Conservation (phyloP, 2,888 invertebrate genomes). For the Pachydiplax longipennis region DNA sequence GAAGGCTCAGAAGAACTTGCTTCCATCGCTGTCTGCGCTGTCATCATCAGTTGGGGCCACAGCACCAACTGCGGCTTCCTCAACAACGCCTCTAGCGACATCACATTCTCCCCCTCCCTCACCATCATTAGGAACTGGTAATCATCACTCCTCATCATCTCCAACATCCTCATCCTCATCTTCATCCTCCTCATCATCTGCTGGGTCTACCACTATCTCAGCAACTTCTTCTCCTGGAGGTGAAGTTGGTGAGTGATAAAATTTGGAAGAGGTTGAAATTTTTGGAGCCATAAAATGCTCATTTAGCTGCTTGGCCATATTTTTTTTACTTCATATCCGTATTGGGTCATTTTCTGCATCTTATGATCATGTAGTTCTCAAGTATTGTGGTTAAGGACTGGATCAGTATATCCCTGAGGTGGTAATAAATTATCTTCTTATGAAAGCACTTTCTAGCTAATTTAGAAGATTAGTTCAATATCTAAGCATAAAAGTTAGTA, state of each 20-base stretch:
- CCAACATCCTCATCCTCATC: constrained; percentile 88
- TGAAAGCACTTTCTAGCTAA: no score
- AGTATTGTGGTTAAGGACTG: no score
- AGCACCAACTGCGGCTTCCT: neutral
- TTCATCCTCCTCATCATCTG: constrained; percentile 63
- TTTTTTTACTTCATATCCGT: neutral
- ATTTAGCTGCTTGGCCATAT: neutral
- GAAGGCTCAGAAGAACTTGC: constrained; percentile 71
- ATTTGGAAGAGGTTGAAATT: constrained; percentile 49
- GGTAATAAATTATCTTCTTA: no score
- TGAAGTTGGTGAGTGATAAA: constrained; percentile 67
- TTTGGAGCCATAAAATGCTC: neutral
- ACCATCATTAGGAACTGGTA: constrained; percentile 55
- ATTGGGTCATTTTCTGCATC: neutral
- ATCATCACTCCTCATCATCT: constrained; percentile 74
- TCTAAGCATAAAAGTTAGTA: no score
- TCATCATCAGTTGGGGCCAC: constrained; percentile 40
- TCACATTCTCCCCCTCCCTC: constrained; percentile 51
- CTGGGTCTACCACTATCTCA: constrained; percentile 87
- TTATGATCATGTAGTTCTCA: neutral
- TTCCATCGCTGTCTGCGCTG: constrained; percentile 58
- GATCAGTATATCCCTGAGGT: no score
- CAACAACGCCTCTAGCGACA: neutral
- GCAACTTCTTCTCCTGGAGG: constrained; percentile 83
- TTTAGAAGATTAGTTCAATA: no score